Evolutionary conservation across 1,140 invertebrate genomes (phyloP), one percentile per base, ranked within the genome.

Genomic region (Planococcus citri): DNA sequence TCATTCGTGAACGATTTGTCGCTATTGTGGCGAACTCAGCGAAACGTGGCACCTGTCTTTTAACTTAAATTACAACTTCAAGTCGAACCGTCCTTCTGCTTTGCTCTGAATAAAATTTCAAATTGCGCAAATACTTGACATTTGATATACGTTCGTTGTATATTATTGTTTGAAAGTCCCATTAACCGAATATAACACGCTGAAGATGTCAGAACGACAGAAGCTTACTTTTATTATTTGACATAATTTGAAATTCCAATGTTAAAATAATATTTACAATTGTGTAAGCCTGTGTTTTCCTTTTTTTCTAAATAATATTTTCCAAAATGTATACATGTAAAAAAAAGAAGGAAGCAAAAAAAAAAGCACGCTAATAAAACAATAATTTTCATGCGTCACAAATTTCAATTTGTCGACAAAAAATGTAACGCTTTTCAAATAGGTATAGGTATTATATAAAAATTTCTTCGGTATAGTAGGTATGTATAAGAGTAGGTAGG

Each of bases 11-110:
- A 64, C 60, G 60, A 64, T 27, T 64, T 64, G 25, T 64, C 60
- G 21, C 60, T 64, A 25, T 64, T 24, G 60, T 64, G 22, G 25
- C 10, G 21, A 21, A 64, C 22, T 64, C 22, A 64, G 25, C 21
- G 60, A 64, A 64, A 27, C 25, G 25, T 64, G 25, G 21, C 60
- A 64, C 60, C 60, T 64, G 60, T 64, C 60, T 64, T 64, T 64
- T 64, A 24, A 64, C 60, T 27, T 64, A 25, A 64, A 64, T 64
- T 24, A 64, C 60, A 64, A 27, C 60, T 27, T 64, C 60, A 2
- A 64, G 60, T 64, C 60, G 60, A 64, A 64, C 41, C 41, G 41
- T 51, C 41, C 41, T n/a, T 51, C 41, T n/a, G 41, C 41, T 51
- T 51, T 51, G 4, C 41, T 51, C 6, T 17, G 41, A 51, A 51